Evolutionary conservation across 2,797 vertebrate species (phyloP), one percentile per base, ranked within the genome.

Genomic region (Botia almorhae): DNA sequence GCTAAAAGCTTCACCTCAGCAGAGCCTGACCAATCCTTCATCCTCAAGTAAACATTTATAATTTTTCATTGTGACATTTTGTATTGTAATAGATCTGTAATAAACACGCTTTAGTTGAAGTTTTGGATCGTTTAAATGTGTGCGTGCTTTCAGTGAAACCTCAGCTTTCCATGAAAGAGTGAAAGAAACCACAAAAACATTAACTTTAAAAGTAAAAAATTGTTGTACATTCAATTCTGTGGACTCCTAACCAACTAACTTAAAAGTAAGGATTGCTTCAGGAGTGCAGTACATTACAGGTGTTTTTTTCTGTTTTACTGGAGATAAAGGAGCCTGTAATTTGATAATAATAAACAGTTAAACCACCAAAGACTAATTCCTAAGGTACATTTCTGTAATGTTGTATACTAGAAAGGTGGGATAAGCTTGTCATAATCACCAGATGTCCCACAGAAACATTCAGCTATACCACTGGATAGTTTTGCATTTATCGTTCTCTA

Each of bases 51-150:
- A 88, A 86, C 85, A 88, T 85, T 88, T 80, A 81, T 88, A 89
- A 87, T 4, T n/a, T 68, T 69, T 58, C n/a, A 74, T 80, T 75
- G 79, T 85, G 79, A 83, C 81, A 78, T 81, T 87, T 88, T 92
- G 89, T 91, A 90, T 90, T 91, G 88, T 92, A 87, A 91, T 86
- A 82, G 86, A 90, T 83, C 84, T 81, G 71, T 88, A 94, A 93
- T 93, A 94, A 94, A 93, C 86, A 90, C 77, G 46, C 68, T 78
- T 80, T 72, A 33, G 46, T 19, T 80, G 60, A 80, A 55, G 7
- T 16, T 75, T 72, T 86, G 51, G 75, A 75, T 76, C 81, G 50
- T 76, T 29, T 67, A 16, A 74, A 1, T 58, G 53, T 75, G 63
- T 36, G 17, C 64, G 8, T 76, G 43, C 67, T 74, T 60, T 33